Evolutionary conservation across 2,888 invertebrate genomes (phyloP).

Genomic region (Cryptocheilus praepositus): DNA sequence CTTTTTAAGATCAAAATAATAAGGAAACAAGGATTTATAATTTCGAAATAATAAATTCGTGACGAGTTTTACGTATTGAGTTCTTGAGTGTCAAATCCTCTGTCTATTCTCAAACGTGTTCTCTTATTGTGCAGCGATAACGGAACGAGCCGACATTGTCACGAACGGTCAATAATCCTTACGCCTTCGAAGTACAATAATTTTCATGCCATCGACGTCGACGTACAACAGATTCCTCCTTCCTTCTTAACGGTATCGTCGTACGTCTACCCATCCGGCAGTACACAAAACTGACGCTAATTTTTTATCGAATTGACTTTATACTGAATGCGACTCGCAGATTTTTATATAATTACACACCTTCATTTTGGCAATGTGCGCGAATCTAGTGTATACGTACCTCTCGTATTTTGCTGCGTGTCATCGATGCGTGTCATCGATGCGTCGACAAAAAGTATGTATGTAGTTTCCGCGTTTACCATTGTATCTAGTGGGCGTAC

Average conservation of each 20-base stretch:
- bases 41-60: conserved; percentile 41
- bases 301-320: too few relatives aligned
- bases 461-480: conserved; percentile 36
- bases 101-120: conserved; percentile 24
- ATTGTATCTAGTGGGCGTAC: conserved; percentile 24
- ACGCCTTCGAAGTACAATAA: too few relatives aligned
- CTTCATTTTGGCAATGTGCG: conserved; percentile 9
- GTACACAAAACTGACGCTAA: too few relatives aligned
- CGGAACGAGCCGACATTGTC: background rate
- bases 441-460: conserved; percentile 35
- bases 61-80: conserved; percentile 37
- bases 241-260: too few relatives aligned
- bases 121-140: conserved; percentile 24
- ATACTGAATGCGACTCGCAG: too few relatives aligned
- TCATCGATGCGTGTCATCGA: conserved; percentile 39
- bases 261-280: too few relatives aligned
- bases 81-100: conserved; percentile 45
- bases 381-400: conserved; percentile 41
- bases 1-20: conserved; percentile 14
- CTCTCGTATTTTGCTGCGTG: conserved; percentile 40
- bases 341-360: too few relatives aligned
- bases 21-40: conserved; percentile 28
- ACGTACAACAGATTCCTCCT: too few relatives aligned
- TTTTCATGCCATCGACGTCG: too few relatives aligned
- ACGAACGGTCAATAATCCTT: background rate